Conservation (phyloP, 2,113 vertebrate genomes). For the Phrynocephalus versicolor region DNA sequence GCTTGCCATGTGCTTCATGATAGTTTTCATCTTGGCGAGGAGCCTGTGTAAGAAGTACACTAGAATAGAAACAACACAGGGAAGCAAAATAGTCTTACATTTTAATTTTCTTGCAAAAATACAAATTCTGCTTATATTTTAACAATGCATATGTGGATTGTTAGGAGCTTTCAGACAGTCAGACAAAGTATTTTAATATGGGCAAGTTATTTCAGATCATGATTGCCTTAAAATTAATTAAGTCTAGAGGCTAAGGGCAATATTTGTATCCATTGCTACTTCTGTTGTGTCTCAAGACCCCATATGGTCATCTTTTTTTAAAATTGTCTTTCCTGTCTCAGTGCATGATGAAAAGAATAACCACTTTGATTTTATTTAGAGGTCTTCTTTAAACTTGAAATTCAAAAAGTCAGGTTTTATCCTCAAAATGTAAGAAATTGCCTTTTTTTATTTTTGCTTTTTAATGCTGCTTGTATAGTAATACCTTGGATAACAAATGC, state of each 20-base stretch:
- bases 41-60: background rate
- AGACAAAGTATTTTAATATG: background rate
- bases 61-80: background rate
- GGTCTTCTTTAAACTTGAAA: background rate
- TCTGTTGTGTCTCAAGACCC: background rate
- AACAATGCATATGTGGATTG: background rate
- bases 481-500: no score
- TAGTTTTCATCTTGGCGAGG: background rate
- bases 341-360: background rate
- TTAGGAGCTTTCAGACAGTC: background rate
- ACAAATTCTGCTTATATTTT: background rate
- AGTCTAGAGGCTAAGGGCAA: background rate
- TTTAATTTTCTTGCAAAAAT: background rate
- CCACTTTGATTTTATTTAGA: background rate
- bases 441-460: background rate
- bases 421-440: background rate
- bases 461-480: background rate
- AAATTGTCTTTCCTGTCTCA: background rate
- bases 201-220: background rate
- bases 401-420: background rate
- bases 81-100: background rate
- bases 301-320: background rate
- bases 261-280: background rate
- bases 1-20: background rate
- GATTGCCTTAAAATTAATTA: background rate